A percentile compares a stretch with the other conserved stretches of the same genome.
Conservation (phyloP, 2,113 vertebrate genomes). For the Myodes glareolus region DNA sequence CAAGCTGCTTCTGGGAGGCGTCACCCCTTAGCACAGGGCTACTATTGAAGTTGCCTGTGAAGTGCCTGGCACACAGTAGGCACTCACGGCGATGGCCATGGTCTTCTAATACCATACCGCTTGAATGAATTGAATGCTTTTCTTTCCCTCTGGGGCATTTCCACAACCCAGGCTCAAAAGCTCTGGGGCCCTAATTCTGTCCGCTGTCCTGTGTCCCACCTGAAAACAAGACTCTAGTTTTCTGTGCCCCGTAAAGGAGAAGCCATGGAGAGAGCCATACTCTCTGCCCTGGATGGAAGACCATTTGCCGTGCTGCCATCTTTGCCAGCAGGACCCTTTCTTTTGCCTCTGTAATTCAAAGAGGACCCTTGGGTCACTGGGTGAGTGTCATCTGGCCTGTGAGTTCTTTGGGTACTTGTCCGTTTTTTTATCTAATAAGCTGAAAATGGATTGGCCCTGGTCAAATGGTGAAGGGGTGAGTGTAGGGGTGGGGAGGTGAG, state of each 20-base stretch:
- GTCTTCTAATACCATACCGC: background rate
- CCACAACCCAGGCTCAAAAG: background rate
- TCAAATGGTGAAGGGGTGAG: background rate
- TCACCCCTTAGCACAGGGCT: background rate
- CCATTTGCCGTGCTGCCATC: background rate
- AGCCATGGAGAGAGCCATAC: background rate
- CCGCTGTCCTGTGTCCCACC: background rate
- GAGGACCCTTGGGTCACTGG: conserved; percentile 16
- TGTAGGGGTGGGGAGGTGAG: background rate
- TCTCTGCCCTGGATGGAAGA: background rate
- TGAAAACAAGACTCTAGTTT: background rate
- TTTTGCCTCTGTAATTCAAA: conserved; percentile 47
- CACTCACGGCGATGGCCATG: background rate
- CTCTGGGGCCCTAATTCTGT: background rate
- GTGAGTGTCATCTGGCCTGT: background rate
- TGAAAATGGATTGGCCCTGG: conserved; percentile 35
- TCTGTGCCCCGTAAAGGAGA: background rate
- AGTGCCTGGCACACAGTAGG: background rate
- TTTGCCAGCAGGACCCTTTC: background rate
- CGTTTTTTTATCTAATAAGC: conserved; percentile 52
- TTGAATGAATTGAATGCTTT: background rate
- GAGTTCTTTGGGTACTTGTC: conserved; percentile 35
- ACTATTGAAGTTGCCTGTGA: background rate
- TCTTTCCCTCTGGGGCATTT: background rate
- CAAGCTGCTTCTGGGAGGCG: background rate